Conservation (phyloP, 2,113 vertebrate genomes). For the Lipophrys pholis region DNA sequence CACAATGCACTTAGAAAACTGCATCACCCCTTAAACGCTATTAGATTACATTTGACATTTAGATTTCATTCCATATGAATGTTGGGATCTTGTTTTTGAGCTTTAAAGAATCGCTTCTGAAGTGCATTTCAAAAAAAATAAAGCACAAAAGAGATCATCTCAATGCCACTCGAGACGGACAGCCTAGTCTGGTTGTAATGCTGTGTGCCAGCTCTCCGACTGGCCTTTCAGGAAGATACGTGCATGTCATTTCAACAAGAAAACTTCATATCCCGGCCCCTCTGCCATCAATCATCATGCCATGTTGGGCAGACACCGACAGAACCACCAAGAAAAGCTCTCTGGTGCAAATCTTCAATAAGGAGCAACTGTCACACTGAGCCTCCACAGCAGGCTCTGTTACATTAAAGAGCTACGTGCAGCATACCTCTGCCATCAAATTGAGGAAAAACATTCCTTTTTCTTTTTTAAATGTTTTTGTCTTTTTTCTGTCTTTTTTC, state of each 20-base stretch:
- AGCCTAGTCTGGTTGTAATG: constrained; percentile 64
- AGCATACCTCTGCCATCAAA: constrained; percentile 60
- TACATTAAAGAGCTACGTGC: constrained; percentile 64
- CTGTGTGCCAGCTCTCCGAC: constrained; percentile 51
- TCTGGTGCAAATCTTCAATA: constrained; percentile 79
- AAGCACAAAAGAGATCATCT: constrained; percentile 37
- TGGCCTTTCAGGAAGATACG: constrained; percentile 78
- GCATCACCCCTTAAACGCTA: neutral
- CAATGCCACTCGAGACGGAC: constrained; percentile 72
- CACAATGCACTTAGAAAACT: neutral
- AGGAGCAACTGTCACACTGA: constrained; percentile 77
- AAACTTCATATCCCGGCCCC: constrained; percentile 72
- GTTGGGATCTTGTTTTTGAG: constrained; percentile 9
- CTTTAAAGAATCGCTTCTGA: constrained; percentile 16
- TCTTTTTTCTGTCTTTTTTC: constrained; percentile 15
- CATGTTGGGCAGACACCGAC: constrained; percentile 69
- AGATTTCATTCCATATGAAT: constrained; percentile 1
- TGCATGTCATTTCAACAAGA: constrained; percentile 79
- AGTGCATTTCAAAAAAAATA: constrained; percentile 21
- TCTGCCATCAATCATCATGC: constrained; percentile 77
- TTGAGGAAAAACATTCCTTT: constrained; percentile 50
- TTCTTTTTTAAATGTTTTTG: constrained; percentile 38
- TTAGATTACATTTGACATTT: constrained; percentile 1
- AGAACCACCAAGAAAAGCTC: constrained; percentile 71
- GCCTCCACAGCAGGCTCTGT: constrained; percentile 55